Conservation (phyloP, 2,797 vertebrate species). For the Numenius phaeopus region DNA sequence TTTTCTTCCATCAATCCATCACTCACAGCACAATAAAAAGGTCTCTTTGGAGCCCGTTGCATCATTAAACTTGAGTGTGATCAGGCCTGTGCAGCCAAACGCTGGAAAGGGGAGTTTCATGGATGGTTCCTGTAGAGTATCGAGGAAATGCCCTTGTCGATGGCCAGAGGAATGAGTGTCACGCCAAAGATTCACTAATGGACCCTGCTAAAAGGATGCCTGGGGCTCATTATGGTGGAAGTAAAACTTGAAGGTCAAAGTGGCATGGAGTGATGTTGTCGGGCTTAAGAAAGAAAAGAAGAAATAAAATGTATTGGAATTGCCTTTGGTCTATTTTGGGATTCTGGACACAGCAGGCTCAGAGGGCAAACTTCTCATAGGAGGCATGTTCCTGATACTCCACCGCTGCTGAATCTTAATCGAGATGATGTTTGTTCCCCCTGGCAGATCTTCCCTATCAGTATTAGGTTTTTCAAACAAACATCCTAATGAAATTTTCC, state of each 20-base stretch:
- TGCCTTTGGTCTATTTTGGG: not conserved
- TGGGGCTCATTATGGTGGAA: constrained; percentile 37
- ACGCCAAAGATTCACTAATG: not conserved
- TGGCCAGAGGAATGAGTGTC: not conserved
- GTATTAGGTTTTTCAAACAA: not conserved
- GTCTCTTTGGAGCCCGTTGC: not conserved
- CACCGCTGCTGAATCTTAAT: not conserved
- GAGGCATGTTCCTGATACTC: not conserved
- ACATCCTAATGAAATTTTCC: not conserved
- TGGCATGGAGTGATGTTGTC: not conserved
- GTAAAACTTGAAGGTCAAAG: constrained; percentile 29
- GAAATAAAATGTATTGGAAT: not conserved
- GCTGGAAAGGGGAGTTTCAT: not conserved
- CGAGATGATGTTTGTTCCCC: not conserved
- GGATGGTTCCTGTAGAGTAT: not conserved
- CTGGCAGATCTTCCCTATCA: not conserved
- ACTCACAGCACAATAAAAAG: rapidly evolving
- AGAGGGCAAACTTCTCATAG: not conserved
- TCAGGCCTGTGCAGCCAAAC: not conserved
- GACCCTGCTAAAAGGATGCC: not conserved
- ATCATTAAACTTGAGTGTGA: not conserved
- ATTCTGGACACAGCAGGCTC: not conserved
- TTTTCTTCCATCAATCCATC: not conserved
- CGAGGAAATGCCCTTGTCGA: not conserved
- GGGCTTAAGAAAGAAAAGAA: not conserved